phyloP scores from a whole-genome alignment of 2,797 vertebrate species.

The Phoeniculus purpureus region DNA sequence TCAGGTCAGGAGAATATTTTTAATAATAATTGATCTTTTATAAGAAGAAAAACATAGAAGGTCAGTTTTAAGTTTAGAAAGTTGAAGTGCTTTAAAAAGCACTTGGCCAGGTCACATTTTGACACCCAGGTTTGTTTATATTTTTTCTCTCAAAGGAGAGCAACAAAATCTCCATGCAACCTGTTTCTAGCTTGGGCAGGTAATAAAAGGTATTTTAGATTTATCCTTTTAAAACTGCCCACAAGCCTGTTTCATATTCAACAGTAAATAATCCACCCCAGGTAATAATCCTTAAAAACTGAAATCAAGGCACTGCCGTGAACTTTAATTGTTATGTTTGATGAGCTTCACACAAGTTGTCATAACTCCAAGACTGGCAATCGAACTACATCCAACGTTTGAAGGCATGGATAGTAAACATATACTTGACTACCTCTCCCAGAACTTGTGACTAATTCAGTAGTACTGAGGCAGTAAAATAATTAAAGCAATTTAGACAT shows the following conservation, averaged over 20 bases:
- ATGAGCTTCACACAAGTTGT: not conserved
- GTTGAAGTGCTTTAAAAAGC: slow-evolving; percentile 18
- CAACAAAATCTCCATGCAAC: not conserved
- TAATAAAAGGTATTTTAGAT: slow-evolving; percentile 10
- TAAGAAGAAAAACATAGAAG: slow-evolving; percentile 10
- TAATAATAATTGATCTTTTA: slow-evolving; percentile 59
- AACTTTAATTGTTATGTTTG: not conserved
- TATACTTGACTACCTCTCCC: not conserved
- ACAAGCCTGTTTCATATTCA: not conserved
- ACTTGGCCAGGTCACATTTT: slow-evolving; percentile 16
- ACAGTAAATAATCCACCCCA: slow-evolving; percentile 9
- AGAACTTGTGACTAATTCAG: not conserved
- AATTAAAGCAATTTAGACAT: slow-evolving; percentile 8
- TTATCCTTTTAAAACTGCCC: slow-evolving; percentile 8
- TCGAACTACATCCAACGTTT: not conserved
- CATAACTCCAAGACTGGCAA: not conserved
- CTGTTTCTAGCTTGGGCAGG: not conserved
- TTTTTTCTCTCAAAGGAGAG: not conserved
- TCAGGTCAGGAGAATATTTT: slow-evolving; percentile 62
- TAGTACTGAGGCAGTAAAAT: not conserved
- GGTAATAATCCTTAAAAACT: not conserved
- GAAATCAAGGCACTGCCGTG: not conserved
- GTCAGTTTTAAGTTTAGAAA: slow-evolving; percentile 54
- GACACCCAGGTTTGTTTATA: not conserved
- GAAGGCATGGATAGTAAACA: not conserved